phyloP scores from a whole-genome alignment of 2,888 invertebrate species.

The Hydrotaea cyrtoneurina region DNA sequence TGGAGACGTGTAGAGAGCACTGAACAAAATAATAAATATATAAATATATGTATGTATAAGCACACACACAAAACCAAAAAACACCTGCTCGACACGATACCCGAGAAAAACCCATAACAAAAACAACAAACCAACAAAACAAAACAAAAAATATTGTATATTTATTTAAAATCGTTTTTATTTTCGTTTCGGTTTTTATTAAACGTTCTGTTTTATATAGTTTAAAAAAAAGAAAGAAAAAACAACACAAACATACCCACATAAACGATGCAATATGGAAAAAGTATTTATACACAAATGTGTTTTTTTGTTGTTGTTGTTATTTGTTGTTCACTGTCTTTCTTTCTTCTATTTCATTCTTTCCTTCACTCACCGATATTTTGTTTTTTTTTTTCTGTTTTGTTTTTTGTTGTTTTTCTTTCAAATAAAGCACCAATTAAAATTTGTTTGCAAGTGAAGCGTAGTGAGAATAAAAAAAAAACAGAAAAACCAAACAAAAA shows the following conservation, averaged over 20 bases:
- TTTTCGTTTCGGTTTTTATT: neutral
- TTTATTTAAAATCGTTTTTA: slow-evolving; percentile 13
- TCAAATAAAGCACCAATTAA: slow-evolving; percentile 20
- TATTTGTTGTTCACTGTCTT: neutral
- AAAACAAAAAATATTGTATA: slow-evolving; percentile 5
- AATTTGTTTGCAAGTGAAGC: neutral
- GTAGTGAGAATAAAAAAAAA: neutral
- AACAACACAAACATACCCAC: slow-evolving; percentile 38
- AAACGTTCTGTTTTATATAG: too few species aligned
- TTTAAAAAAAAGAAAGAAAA: neutral
- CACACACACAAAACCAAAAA: neutral
- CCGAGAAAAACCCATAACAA: neutral
- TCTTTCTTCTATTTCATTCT: neutral
- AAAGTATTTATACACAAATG: slow-evolving; percentile 14
- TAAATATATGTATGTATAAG: neutral
- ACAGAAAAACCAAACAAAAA: neutral
- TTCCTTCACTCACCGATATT: neutral
- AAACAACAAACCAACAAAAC: neutral
- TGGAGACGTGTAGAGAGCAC: neutral
- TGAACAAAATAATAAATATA: neutral
- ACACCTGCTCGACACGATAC: neutral
- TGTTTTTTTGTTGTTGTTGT: slow-evolving; percentile 10
- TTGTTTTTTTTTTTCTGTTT: neutral
- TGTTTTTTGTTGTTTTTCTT: neutral
- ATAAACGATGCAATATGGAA: slow-evolving; percentile 28